Evolutionary conservation across 2,888 invertebrate species (phyloP).

Genomic region (Hypomecis punctinalis): DNA sequence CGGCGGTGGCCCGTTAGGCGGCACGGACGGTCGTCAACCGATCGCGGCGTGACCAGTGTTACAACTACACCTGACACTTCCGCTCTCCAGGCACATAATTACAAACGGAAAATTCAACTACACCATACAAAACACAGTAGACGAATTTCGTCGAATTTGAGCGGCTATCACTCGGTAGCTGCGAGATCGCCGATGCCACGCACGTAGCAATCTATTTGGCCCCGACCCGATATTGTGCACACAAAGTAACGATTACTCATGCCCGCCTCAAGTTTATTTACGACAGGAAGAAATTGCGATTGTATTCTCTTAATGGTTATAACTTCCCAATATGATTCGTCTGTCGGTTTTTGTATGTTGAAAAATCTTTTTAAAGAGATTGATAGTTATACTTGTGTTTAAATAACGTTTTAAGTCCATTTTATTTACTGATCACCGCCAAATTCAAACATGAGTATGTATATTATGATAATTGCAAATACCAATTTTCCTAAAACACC

Average conservation of each 20-base stretch:
- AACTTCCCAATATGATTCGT: slow-evolving; percentile 72
- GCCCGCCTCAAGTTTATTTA: slow-evolving; percentile 77
- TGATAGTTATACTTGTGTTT: not conserved
- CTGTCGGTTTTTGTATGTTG: slow-evolving; percentile 46
- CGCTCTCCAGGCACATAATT: slow-evolving; percentile 76
- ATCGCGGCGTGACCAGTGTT: slow-evolving; percentile 74
- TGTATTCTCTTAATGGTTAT: slow-evolving; percentile 80
- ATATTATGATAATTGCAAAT: no score
- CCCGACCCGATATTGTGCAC: slow-evolving; percentile 77
- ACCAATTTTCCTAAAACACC: no score
- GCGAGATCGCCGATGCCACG: slow-evolving; percentile 55
- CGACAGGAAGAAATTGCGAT: slow-evolving; percentile 84
- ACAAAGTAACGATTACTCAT: slow-evolving; percentile 82
- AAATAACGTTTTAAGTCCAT: not conserved
- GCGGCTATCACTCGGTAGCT: slow-evolving; percentile 24
- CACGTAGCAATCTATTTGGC: slow-evolving; percentile 82
- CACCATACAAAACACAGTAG: slow-evolving; percentile 69
- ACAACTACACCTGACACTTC: slow-evolving; percentile 76
- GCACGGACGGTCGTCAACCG: slow-evolving; percentile 70
- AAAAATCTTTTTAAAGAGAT: not conserved
- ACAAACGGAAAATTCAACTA: slow-evolving; percentile 81
- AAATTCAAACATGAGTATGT: no score
- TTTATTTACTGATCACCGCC: not conserved
- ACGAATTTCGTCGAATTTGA: slow-evolving; percentile 68
- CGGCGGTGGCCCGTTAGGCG: slow-evolving; percentile 71